These are phyloP conservation scores for Phalacrocorax brasilianus DNA, from an alignment of 2,113 vertebrate species.

Conservation along the genomic window DNA sequence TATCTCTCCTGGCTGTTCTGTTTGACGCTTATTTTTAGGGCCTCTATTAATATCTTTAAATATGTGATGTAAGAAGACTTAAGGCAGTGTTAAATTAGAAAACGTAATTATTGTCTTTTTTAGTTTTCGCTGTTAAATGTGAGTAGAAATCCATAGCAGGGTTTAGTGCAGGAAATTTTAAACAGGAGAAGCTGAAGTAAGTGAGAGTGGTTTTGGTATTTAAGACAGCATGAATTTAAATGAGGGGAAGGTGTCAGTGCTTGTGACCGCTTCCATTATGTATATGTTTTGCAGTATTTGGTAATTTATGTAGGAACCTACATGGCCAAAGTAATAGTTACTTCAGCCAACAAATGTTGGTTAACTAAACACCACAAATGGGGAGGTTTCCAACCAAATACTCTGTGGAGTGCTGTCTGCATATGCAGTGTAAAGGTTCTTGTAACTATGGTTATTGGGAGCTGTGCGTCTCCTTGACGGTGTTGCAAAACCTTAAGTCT, in stretches of 20 bases:
- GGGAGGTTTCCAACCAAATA: neutral
- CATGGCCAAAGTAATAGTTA: neutral
- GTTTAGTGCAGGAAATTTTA: neutral
- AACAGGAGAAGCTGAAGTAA: neutral
- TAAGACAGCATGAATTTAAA: neutral
- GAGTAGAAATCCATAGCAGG: neutral
- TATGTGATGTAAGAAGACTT: conserved; percentile 62
- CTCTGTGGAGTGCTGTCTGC: neutral
- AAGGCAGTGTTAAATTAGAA: conserved; percentile 24
- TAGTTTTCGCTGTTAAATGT: neutral
- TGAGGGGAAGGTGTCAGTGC: neutral
- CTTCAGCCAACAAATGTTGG: neutral
- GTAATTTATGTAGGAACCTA: neutral
- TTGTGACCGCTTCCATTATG: neutral
- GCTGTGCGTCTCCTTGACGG: neutral
- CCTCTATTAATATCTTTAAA: conserved; percentile 56
- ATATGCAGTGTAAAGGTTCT: neutral
- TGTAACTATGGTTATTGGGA: neutral
- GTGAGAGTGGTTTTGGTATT: neutral
- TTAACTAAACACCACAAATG: neutral
- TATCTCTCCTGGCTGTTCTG: conserved; percentile 55
- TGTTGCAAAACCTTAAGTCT: neutral
- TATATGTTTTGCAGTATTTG: neutral
- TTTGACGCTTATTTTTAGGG: conserved; percentile 70
- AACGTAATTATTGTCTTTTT: conserved; percentile 3